Evolutionary conservation across 2,113 vertebrate genomes (phyloP).

Genomic region (Montifringilla adamsi): DNA sequence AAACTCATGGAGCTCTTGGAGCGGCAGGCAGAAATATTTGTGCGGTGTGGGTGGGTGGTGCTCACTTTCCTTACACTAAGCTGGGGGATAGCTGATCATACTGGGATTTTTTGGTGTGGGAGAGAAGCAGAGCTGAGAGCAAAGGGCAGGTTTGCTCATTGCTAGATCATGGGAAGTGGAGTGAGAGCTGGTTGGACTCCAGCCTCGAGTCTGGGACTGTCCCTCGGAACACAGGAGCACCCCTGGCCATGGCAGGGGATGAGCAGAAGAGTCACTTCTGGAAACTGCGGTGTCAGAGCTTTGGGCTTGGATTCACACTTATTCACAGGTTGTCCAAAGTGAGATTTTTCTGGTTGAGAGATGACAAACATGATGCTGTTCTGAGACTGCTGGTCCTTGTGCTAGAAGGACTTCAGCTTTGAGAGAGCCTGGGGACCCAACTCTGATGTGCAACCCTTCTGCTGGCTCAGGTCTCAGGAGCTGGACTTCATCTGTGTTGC

Average conservation of each 20-base stretch:
- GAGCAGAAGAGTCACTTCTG: not conserved
- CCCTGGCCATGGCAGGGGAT: not conserved
- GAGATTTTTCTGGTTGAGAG: not conserved
- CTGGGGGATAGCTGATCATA: not conserved
- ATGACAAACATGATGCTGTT: fast-evolving
- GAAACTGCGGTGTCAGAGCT: not conserved
- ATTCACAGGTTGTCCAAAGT: not conserved
- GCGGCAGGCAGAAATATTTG: not conserved
- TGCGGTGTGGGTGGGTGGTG: not conserved
- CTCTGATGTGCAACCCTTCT: not conserved
- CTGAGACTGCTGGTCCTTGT: not conserved
- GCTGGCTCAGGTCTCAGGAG: not conserved
- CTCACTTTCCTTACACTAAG: not conserved
- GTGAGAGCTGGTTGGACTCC: not conserved
- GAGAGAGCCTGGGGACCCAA: not conserved
- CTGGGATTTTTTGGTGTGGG: not conserved
- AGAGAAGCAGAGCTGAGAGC: not conserved
- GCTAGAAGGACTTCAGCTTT: not conserved
- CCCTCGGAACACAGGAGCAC: not conserved
- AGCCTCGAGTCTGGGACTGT: not conserved
- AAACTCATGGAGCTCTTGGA: fast-evolving
- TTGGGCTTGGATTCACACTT: not conserved
- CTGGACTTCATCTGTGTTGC: not conserved
- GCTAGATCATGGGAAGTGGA: not conserved
- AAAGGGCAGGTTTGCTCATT: not conserved